A percentile compares a stretch with the other conserved stretches of the same genome.
Conservation (phyloP, 2,797 vertebrate genomes). For the Sorex maritimensis region DNA sequence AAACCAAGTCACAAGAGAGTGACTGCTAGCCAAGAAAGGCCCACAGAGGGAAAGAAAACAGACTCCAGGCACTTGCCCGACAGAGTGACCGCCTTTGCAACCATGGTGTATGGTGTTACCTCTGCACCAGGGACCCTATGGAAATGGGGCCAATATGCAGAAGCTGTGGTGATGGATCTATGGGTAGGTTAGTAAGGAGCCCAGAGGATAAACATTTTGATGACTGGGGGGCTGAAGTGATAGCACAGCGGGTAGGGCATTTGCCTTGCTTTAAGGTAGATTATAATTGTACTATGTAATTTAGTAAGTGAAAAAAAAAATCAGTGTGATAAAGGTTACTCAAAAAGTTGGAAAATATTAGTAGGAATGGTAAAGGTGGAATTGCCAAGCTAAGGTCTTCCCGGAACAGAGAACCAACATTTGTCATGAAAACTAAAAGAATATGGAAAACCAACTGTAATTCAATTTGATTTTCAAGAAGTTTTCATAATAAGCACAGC, state of each 20-base stretch:
- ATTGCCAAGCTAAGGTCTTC: background rate
- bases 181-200: background rate
- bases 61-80: background rate
- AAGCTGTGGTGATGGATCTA: background rate
- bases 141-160: background rate
- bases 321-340: background rate
- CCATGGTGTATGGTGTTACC: accelerated
- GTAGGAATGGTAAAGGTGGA: conserved; percentile 9
- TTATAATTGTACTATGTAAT: background rate
- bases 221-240: too few species aligned
- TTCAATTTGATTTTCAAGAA: conserved; percentile 1
- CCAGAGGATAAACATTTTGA: conserved; percentile 8
- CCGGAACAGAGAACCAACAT: background rate
- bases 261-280: background rate
- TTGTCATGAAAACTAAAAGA: conserved; percentile 8
- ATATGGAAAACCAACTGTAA: background rate
- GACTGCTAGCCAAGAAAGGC: background rate
- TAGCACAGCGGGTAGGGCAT: too few species aligned
- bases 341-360: background rate
- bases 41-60: accelerated
- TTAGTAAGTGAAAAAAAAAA: background rate
- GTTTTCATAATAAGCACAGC: background rate
- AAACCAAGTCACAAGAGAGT: background rate
- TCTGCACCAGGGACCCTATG: background rate
- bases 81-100: accelerated